Evolutionary conservation across 1,140 invertebrate genomes (phyloP), one percentile per base, ranked within the genome.

Genomic region (Diorhabda sublineata): DNA sequence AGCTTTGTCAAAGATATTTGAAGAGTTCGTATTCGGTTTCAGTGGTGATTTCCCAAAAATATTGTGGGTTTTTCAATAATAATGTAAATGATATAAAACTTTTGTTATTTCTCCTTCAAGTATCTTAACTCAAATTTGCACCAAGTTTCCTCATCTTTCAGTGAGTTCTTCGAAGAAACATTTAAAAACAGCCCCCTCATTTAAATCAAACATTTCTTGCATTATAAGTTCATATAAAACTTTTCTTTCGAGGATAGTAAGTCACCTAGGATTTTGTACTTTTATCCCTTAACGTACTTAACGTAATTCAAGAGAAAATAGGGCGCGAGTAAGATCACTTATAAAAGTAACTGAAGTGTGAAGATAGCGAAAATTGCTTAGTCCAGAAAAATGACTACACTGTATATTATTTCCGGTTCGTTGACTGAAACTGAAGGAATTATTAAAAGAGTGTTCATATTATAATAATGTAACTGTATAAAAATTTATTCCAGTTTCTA

Each of bases 291-390:
- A 11, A 42, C 26, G 3, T 60, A 42, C 0, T 42, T 42, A 60
- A 60, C 7, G 58, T 8, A 60, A 60, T n/a, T 60, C 26, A 60
- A 60, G 8, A 42, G 58, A 60, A 60, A 60, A 60, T 60, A 60
- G 42, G 26, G 58, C 7, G 26, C 8, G 42, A 0, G 5, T 60
- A 8, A 8, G 8, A 60, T 42, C 26, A 41, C 26, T 60, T 64
- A 45, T 64, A 7, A 64, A 64, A 11, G 62, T 45, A 64, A 64
- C 62, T 64, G 62, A 64, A 64, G 43, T 41, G 62, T 45, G 45
- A 64, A 64, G 62, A 64, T 64, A 64, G 8, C n/a, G 62, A 8
- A 60, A 60, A 42, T 60, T 60, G n/a, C 7, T 7, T 42, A 42
- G 9, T 60, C 42, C 42, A 7, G 26, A 11, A 7, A 26, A 26